phyloP scores from a whole-genome alignment of 2,888 invertebrate species.

The Julus scandinavius region DNA sequence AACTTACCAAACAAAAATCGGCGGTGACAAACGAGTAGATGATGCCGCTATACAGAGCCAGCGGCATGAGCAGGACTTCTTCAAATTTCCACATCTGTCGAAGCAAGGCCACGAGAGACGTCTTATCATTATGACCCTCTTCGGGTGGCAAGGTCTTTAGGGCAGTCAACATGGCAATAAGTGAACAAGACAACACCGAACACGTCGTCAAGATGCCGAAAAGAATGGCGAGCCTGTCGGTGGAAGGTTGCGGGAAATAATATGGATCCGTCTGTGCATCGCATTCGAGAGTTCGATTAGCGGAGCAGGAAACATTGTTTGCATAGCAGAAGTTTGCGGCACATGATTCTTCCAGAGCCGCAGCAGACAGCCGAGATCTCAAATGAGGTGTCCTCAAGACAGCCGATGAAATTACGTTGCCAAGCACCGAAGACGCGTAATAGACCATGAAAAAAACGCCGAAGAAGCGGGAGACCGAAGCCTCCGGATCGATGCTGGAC shows the following conservation, averaged over 20 bases:
- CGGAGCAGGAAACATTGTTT: too few species aligned
- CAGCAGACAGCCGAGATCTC: too few species aligned
- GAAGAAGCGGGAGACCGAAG: background rate
- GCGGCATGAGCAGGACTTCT: background rate
- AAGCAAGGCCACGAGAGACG: background rate
- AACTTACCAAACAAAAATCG: conserved; percentile 46
- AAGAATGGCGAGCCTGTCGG: background rate
- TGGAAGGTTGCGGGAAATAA: too few species aligned
- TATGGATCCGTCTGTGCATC: too few species aligned
- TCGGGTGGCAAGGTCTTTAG: background rate
- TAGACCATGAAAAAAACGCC: conserved; percentile 43
- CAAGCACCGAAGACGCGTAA: background rate
- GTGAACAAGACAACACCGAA: background rate
- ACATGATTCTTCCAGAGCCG: background rate
- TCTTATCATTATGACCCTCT: background rate
- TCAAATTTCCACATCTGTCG: background rate
- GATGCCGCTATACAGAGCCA: conserved; percentile 2
- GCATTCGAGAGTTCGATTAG: too few species aligned
- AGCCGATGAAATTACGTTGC: conserved; percentile 4
- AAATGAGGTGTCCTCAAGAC: background rate
- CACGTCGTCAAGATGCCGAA: background rate
- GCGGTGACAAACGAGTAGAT: conserved; percentile 31
- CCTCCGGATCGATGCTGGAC: too few species aligned
- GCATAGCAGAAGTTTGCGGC: background rate
- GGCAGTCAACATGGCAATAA: background rate